A percentile compares a stretch with the other conserved stretches of the same genome.
Evolutionary conservation across 2,888 invertebrate species (phyloP).

Genomic region (Petrolisthes cinctipes): DNA sequence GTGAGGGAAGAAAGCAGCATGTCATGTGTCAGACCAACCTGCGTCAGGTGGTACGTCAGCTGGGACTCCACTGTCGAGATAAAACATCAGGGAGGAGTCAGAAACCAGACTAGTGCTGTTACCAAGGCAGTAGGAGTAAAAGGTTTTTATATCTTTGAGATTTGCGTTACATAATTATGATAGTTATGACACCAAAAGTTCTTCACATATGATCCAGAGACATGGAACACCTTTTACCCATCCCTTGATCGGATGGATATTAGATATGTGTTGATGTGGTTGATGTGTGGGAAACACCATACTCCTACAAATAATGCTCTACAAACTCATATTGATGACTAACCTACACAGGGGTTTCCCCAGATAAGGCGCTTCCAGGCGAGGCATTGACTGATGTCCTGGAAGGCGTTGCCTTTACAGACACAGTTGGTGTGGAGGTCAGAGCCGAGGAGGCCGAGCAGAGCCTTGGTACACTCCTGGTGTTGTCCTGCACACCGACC

Average conservation of each 20-base stretch:
- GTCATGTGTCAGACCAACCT: conserved; percentile 18
- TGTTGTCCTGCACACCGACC: conserved; percentile 89
- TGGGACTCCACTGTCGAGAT: conserved; percentile 47
- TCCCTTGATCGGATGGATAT: too few species aligned
- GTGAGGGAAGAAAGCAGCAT: conserved; percentile 27
- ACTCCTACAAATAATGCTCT: too few species aligned
- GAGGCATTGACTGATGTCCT: conserved; percentile 87
- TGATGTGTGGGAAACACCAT: too few species aligned
- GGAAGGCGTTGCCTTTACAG: conserved; percentile 75
- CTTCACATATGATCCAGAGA: too few species aligned
- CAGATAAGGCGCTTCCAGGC: conserved; percentile 91
- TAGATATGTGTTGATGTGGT: too few species aligned
- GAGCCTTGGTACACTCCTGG: conserved; percentile 84
- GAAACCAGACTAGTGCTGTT: neutral
- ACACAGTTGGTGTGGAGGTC: conserved; percentile 88
- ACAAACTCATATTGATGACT: neutral
- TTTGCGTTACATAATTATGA: too few species aligned
- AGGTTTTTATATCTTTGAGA: too few species aligned
- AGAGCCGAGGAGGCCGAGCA: conserved; percentile 89
- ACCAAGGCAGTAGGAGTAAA: neutral
- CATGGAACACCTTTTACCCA: too few species aligned
- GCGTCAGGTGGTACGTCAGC: conserved; percentile 49
- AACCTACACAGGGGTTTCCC: conserved; percentile 87
- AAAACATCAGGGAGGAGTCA: neutral
- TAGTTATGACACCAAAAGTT: too few species aligned